A percentile compares a stretch with the other conserved stretches of the same genome.
Conservation (phyloP, 2,113 vertebrate genomes). For the Trochalopteron elliotii region DNA sequence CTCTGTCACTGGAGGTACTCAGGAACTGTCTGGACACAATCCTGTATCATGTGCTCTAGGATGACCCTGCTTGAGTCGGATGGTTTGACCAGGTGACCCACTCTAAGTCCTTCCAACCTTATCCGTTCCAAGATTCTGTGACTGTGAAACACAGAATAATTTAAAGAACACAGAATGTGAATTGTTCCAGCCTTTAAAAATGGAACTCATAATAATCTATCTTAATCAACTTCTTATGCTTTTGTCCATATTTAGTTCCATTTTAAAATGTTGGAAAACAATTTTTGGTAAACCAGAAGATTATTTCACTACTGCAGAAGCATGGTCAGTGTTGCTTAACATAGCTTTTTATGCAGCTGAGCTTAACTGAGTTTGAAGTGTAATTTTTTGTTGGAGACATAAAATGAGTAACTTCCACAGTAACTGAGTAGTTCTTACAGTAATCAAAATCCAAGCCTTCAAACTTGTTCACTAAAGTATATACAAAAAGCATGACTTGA, state of each 20-base stretch:
- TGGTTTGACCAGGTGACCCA: accelerated
- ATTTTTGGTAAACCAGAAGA: neutral
- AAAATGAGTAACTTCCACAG: neutral
- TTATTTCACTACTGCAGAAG: neutral
- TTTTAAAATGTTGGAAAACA: neutral
- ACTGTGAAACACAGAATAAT: neutral
- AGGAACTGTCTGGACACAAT: neutral
- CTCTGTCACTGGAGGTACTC: neutral
- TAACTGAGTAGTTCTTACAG: neutral
- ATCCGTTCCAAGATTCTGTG: neutral
- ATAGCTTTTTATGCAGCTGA: neutral
- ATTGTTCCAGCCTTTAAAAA: neutral
- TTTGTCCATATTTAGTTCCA: neutral
- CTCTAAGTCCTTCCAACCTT: neutral
- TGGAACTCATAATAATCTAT: neutral
- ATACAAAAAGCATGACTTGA: neutral
- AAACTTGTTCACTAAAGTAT: neutral
- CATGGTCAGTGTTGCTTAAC: neutral
- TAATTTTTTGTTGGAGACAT: neutral
- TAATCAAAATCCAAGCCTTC: neutral
- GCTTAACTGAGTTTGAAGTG: neutral
- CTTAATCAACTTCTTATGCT: neutral
- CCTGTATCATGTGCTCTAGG: neutral
- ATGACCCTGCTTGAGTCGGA: neutral
- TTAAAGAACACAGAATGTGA: neutral